A percentile compares a stretch with the other conserved stretches of the same genome.
Conservation (phyloP, 1,140 invertebrate species). For the Bombus haemorrhoidalis region DNA sequence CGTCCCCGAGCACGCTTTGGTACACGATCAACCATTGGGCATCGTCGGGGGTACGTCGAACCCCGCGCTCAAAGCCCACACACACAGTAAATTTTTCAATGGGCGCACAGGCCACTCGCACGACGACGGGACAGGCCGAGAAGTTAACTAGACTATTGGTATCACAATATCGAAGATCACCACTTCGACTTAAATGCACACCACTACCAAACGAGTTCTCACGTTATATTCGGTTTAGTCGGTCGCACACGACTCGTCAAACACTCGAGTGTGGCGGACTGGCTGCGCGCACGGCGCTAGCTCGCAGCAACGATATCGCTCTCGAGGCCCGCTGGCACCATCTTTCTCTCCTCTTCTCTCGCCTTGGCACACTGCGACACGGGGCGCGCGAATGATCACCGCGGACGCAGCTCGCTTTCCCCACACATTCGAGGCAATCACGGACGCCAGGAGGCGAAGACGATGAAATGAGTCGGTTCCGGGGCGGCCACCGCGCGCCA, state of each 20-base stretch:
- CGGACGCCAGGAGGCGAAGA: slow-evolving; percentile 63
- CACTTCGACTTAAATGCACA: slow-evolving; percentile 60
- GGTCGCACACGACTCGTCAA: slow-evolving; percentile 66
- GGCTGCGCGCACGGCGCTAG: slow-evolving; percentile 79
- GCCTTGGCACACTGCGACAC: slow-evolving; percentile 65
- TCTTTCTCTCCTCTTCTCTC: slow-evolving; percentile 72
- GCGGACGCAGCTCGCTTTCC: slow-evolving; percentile 69
- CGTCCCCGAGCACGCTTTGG: slow-evolving; percentile 77
- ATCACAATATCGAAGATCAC: slow-evolving; percentile 27
- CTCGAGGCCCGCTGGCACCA: slow-evolving; percentile 75
- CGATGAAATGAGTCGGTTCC: slow-evolving; percentile 67
- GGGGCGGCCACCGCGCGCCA: slow-evolving; percentile 69
- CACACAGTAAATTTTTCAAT: slow-evolving; percentile 53
- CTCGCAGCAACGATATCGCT: slow-evolving; percentile 66
- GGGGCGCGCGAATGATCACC: slow-evolving; percentile 73
- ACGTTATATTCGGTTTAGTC: slow-evolving; percentile 35
- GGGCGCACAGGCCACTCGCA: slow-evolving; percentile 46
- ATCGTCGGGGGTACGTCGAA: slow-evolving; percentile 73
- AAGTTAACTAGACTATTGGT: slow-evolving; percentile 33
- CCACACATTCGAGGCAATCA: slow-evolving; percentile 66
- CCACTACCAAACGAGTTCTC: slow-evolving; percentile 32
- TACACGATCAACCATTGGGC: slow-evolving; percentile 81
- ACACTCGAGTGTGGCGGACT: slow-evolving; percentile 68
- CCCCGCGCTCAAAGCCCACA: slow-evolving; percentile 54
- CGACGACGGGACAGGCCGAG: slow-evolving; percentile 38